Base-by-base conservation (phyloP, 2,797 vertebrate species). In the Darevskia nairensis region DNA sequence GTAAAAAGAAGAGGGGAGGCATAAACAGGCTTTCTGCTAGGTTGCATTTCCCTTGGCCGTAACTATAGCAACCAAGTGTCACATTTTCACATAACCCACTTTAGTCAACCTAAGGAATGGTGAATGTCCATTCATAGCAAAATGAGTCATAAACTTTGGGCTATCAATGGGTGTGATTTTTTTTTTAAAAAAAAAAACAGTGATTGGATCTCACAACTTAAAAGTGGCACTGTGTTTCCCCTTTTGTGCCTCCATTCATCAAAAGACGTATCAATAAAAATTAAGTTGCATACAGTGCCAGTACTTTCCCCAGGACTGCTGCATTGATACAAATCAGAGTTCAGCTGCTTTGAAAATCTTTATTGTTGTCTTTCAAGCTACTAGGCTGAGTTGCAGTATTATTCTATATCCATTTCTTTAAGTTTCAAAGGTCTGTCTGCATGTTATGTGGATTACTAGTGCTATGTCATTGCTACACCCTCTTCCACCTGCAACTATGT, bases 51-150 rank as follows among this genome's bases (percentile, higher is more conserved):
- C n/a, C 25, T 55, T 55, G 41, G 78, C 10, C 84, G 41, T 41
- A 92, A 55, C 75, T 87, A 88, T 25, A 82, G 66, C 29, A 90
- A 90, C 41, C 64, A 83, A 89, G 82, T 29, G 13, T 81, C 68
- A 86, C 15, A 19, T 72, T 88, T 83, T 15, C 44, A 74, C 21
- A 17, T 35, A 80, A 89, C 8, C 8, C 11, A 0, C 5, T 84
- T 39, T 64, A 84, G 77, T 84, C 89, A 82, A 85, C 84, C 29
- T 69, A 46, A 46, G 29, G 55, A 61, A 81, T 23, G 69, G 82
- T 27, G 78, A 32, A 17, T 61, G 72, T 61, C 66, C 3, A 74
- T 82, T 92, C 74, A 64, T 8, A 87, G 35, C 6, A 89, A 94
- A 89, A 89, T 74, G 11, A 74, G 32, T 25, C 41, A 27, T 8